phyloP scores from a whole-genome alignment of 2,113 vertebrate genomes.

The Diphyllodes magnificus region DNA sequence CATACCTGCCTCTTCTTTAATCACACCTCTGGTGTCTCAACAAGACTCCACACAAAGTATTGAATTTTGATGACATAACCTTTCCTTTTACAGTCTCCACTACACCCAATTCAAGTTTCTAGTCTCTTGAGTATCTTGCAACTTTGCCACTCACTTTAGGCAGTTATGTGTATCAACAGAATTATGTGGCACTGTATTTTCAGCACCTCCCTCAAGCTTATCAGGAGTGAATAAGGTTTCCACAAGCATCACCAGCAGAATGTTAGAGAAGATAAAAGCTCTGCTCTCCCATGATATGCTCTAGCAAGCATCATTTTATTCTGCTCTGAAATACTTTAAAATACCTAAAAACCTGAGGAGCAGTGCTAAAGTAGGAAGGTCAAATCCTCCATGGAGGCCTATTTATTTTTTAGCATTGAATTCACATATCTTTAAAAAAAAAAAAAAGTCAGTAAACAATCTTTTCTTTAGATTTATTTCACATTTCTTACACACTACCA shows the following conservation, averaged over 20 bases:
- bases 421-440: neutral
- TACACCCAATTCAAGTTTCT: neutral
- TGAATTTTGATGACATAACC: neutral
- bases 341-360: neutral
- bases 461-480: neutral
- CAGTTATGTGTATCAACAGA: fast-evolving
- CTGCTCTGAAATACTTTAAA: neutral
- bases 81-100: neutral
- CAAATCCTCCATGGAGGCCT: neutral
- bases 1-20: neutral
- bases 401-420: neutral
- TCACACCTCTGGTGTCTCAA: neutral
- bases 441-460: neutral
- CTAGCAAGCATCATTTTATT: neutral
- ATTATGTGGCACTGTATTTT: neutral
- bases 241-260: neutral
- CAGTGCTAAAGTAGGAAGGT: neutral
- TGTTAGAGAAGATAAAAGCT: neutral
- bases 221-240: neutral
- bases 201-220: neutral
- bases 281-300: neutral
- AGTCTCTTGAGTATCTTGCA: neutral
- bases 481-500: neutral
- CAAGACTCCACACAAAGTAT: neutral
- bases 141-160: neutral